Evolutionary conservation across 2,113 vertebrate species (phyloP), one percentile per base, ranked within the genome.

Genomic region (Lota lota): DNA sequence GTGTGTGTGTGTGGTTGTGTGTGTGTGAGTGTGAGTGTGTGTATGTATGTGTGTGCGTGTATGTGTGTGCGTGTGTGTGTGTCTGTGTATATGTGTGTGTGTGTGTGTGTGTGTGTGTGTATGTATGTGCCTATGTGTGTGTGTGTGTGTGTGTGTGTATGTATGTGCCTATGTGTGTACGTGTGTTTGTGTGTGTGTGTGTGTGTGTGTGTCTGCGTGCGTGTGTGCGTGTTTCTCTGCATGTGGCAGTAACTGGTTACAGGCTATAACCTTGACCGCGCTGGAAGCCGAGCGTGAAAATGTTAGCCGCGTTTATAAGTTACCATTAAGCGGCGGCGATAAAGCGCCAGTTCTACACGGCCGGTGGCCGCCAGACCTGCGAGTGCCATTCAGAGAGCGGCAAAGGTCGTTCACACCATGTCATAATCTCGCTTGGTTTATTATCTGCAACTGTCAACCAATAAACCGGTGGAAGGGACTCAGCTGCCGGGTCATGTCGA

Each of bases 381-480:
- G 3, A 72, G 64, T 70, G 74, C 86, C 86, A 82, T 78, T 85
- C 69, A 54, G 70, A 73, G 79, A 69, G 70, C 61, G 72, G 66
- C 73, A 68, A 75, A 82, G 85, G 81, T 85, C 86, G 79, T 81
- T 86, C 72, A 54, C 86, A 82, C 79, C 80, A 77, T 85, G 78
- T 70, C 74, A 83, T 82, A 86, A 85, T 77, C 79, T 74, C 78
- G 74, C 81, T 81, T 87, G 81, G 79, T 88, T 87, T 81, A 88
- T 79, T 67, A 69, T 81, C 74, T 79, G 77, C 57, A 77, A 82
- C 68, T 22, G 19, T 22, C 20, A 53, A 22, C 11, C 74, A 18
- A 18, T 56, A 47, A 47, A 47, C 40, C 40, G 7, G 5, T 6
- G 1, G 12, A 14, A 56, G 53, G 53, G 53, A 2, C 53, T 56